Conservation (phyloP, 2,888 invertebrate species). For the Papilio protenor region DNA sequence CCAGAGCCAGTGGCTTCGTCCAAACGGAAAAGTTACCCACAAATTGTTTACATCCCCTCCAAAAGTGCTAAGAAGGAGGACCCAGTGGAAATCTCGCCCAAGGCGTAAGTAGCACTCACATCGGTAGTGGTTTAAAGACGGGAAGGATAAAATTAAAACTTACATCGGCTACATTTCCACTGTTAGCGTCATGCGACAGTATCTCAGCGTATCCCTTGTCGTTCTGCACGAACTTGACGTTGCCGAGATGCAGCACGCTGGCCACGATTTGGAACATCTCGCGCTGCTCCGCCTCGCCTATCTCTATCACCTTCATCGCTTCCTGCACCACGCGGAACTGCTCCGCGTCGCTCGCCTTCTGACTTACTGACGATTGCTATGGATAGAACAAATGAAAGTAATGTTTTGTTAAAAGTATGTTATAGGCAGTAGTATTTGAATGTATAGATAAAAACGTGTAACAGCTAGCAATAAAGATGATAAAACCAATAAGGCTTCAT, state of each 20-base stretch:
- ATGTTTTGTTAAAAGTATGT: too few relatives aligned
- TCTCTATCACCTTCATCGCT: slow-evolving; percentile 92
- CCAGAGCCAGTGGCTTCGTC: too few relatives aligned
- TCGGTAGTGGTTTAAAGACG: background rate
- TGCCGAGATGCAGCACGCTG: slow-evolving; percentile 93
- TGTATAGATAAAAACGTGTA: too few relatives aligned
- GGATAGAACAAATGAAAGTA: background rate
- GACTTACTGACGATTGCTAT: slow-evolving; percentile 63
- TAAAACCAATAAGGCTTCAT: too few relatives aligned
- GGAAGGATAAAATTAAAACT: slow-evolving; percentile 48
- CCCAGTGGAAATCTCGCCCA: too few relatives aligned
- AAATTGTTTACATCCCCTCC: too few relatives aligned
- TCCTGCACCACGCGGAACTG: slow-evolving; percentile 88
- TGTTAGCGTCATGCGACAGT: slow-evolving; percentile 84
- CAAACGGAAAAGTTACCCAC: too few relatives aligned
- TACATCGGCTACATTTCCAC: slow-evolving; percentile 87
- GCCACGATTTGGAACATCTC: slow-evolving; percentile 93
- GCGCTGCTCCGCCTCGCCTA: slow-evolving; percentile 87
- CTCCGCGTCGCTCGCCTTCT: slow-evolving; percentile 83
- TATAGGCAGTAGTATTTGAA: too few relatives aligned
- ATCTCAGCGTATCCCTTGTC: slow-evolving; percentile 89
- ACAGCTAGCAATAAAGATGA: too few relatives aligned
- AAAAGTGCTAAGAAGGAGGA: too few relatives aligned
- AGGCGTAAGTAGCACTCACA: too few relatives aligned
- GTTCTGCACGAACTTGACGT: slow-evolving; percentile 90